Evolutionary conservation across 2,888 invertebrate genomes (phyloP).

Genomic region (Pseudeuparius sepicola): DNA sequence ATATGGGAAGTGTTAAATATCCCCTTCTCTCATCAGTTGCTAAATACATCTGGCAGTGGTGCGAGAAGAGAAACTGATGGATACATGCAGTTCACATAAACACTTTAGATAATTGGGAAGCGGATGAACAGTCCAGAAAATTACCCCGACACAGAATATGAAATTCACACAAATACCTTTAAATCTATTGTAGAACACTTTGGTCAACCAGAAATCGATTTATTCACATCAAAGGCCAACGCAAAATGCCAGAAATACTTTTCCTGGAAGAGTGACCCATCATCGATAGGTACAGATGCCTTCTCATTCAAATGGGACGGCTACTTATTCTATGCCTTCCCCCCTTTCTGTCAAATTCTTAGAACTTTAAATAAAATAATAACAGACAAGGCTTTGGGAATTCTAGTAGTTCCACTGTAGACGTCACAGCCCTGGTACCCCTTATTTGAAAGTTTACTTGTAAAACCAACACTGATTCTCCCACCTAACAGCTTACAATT

Average conservation of each 20-base stretch:
- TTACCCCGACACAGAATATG: too few relatives aligned
- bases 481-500: conserved; percentile 2
- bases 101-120: too few relatives aligned
- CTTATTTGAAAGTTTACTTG: not conserved
- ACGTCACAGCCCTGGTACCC: conserved; percentile 3
- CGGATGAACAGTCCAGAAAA: too few relatives aligned
- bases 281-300: not conserved
- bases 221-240: conserved; percentile 2
- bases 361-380: conserved; percentile 8
- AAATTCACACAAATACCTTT: too few relatives aligned
- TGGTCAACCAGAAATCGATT: not conserved
- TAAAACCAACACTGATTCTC: not conserved
- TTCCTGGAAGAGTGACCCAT: conserved; percentile 6
- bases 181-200: not conserved
- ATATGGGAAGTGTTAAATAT: conserved; percentile 9
- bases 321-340: conserved; percentile 8
- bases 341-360: conserved; percentile 5
- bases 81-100: not conserved
- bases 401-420: conserved; percentile 6
- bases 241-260: conserved; percentile 1
- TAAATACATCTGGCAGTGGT: conserved; percentile 6
- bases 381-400: conserved; percentile 12
- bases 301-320: conserved; percentile 6
- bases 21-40: not conserved
- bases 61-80: conserved; percentile 4